These are phyloP conservation scores for Prenolepis imparis DNA, from an alignment of 2,888 invertebrate genomes.

Conservation along the genomic window DNA sequence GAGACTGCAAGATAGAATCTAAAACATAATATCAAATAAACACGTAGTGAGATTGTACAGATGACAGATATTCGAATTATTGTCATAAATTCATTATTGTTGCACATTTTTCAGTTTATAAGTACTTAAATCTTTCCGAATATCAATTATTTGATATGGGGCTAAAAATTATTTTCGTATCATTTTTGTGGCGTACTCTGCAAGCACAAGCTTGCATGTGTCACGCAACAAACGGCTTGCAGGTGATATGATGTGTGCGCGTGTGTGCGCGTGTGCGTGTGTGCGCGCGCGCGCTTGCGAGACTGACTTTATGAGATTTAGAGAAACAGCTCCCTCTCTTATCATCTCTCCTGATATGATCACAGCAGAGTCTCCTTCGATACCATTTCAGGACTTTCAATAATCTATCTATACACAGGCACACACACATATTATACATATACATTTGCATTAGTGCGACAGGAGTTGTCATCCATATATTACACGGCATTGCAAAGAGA, in stretches of 20 bases:
- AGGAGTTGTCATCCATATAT: slow-evolving; percentile 82
- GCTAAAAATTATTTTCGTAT: background rate
- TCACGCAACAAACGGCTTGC: background rate
- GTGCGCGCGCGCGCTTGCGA: slow-evolving; percentile 44
- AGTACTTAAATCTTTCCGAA: background rate
- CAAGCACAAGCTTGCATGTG: background rate
- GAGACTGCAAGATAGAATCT: background rate
- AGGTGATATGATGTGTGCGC: background rate
- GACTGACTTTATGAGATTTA: slow-evolving; percentile 67
- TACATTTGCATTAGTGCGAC: slow-evolving; percentile 74
- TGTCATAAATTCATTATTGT: too few species aligned
- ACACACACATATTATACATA: too few species aligned
- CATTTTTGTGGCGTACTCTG: background rate
- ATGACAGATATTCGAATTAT: background rate
- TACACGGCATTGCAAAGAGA: slow-evolving; percentile 49
- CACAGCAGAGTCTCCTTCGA: slow-evolving; percentile 78
- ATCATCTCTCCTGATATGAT: slow-evolving; percentile 73
- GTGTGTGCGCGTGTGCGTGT: slow-evolving; percentile 6
- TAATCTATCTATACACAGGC: slow-evolving; percentile 78
- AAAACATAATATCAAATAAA: background rate
- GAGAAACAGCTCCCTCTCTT: slow-evolving; percentile 74
- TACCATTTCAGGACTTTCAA: slow-evolving; percentile 84
- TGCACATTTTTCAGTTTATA: background rate
- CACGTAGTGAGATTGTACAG: background rate
- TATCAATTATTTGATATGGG: too few species aligned